Percentiles rank a stretch among this genome's conserved stretches.
phyloP scores from a whole-genome alignment of 2,888 invertebrate species.

The Abrostola triplasia region DNA sequence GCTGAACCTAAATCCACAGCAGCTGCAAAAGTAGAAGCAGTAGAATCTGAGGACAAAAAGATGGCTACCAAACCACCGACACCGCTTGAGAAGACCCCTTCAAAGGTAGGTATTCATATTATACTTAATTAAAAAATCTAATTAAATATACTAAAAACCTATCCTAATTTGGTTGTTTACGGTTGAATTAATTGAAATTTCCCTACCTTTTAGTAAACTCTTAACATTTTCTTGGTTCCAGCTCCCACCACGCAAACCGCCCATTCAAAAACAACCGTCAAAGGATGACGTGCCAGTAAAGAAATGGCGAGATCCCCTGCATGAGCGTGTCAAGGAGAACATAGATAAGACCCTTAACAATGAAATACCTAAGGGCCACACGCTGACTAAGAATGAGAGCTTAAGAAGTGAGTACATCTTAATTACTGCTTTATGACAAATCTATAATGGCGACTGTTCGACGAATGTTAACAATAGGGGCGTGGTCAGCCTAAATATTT shows the following conservation, averaged over 20 bases:
- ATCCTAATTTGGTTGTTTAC: slow-evolving; percentile 3
- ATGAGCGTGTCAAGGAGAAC: slow-evolving; percentile 85
- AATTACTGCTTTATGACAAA: background rate
- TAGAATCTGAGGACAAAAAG: slow-evolving; percentile 74
- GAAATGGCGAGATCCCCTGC: slow-evolving; percentile 86
- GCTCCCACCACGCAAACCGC: slow-evolving; percentile 84
- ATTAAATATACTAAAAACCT: slow-evolving; percentile 4
- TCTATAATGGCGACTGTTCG: too few species aligned
- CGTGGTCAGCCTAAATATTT: too few species aligned
- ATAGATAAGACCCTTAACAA: slow-evolving; percentile 85
- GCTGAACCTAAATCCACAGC: slow-evolving; percentile 56
- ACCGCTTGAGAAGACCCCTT: slow-evolving; percentile 78
- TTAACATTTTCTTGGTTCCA: slow-evolving; percentile 55
- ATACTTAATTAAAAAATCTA: background rate
- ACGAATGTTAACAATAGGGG: too few species aligned
- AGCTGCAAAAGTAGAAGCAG: slow-evolving; percentile 68
- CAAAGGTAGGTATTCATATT: slow-evolving; percentile 79
- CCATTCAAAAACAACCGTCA: slow-evolving; percentile 82
- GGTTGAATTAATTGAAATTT: slow-evolving; percentile 34
- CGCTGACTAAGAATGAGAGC: slow-evolving; percentile 86
- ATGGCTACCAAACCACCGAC: slow-evolving; percentile 85
- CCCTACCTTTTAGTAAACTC: slow-evolving; percentile 1
- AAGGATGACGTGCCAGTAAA: slow-evolving; percentile 83
- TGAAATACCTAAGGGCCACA: slow-evolving; percentile 85
- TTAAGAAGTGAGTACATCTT: slow-evolving; percentile 81